Evolutionary conservation across 2,888 invertebrate genomes (phyloP), one percentile per base, ranked within the genome.

Genomic region (Melanargia galathea): DNA sequence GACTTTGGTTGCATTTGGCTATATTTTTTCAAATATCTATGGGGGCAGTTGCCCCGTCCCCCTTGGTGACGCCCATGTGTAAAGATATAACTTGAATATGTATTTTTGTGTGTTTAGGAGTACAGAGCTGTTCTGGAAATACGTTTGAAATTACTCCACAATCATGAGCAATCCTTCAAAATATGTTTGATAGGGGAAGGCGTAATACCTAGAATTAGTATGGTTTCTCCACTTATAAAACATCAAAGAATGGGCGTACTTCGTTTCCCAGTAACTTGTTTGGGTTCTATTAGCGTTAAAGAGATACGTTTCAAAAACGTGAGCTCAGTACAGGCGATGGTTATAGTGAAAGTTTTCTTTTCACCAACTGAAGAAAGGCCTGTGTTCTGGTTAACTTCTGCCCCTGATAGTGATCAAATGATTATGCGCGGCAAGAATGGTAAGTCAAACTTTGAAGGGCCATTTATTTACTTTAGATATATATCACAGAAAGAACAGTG

Each of bases 171-270:
- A 66, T 81, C 84, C 4, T 91, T 84, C 68, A 87, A 83, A 73
- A 82, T 91, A 69, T 90, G 90, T 69, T 71, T 91, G 24, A 84
- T 89, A 46, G 91, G 91, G 2, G 87, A 88, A 79, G 91, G 91
- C 24, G 84, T 84, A 2, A 90, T 91, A 73, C 91, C 91, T 0
- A 82, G 91, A 66, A 84, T 91, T 68, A 68, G 73, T 56, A 67
- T 91, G 68, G 45, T 88, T 2, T 69, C 73, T 26, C 91, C 91
- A 1, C 67, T 62, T 22, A 63, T 83, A 30, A 79, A 70, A 66
- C 80, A 83, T 40, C 76, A 81, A 24, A 80, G 79, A 63, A 72
- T 82, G 20, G 76, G 82, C 3, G 24, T 74, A 11, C 73, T 90
- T 0, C 74, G 71, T 13, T 86, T 90, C 64, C 86, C 90, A 6